Conservation (phyloP, 2,888 invertebrate genomes). For the Lithosia quadra region DNA sequence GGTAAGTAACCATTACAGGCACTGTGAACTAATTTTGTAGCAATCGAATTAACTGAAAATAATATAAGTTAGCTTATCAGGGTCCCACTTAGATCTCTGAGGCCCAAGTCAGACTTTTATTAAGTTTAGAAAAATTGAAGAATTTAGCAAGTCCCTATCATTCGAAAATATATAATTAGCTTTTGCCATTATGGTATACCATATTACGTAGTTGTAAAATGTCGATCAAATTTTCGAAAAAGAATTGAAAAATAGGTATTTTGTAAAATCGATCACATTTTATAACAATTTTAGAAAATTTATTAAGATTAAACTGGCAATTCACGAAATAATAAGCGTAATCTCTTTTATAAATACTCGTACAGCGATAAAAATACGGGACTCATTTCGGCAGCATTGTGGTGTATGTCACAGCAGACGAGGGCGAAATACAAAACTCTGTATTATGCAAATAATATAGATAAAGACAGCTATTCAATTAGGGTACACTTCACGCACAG, state of each 20-base stretch:
- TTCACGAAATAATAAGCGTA: not conserved
- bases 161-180: too few species aligned
- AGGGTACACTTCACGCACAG: constrained; percentile 58
- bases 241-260: too few species aligned
- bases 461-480: constrained; percentile 69
- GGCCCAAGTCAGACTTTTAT: too few species aligned
- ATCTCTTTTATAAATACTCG: constrained; percentile 24
- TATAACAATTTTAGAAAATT: constrained; percentile 29
- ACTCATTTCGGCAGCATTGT: constrained; percentile 37
- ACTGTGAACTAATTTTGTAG: too few species aligned
- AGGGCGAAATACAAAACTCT: constrained; percentile 36
- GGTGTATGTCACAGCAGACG: constrained; percentile 42
- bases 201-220: not conserved
- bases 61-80: too few species aligned
- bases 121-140: too few species aligned
- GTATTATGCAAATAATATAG: constrained; percentile 61
- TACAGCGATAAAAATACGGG: constrained; percentile 31
- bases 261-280: not conserved
- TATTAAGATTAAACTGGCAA: constrained; percentile 29
- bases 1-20: too few species aligned
- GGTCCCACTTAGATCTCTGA: too few species aligned
- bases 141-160: too few species aligned
- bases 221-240: too few species aligned
- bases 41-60: too few species aligned
- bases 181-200: too few species aligned